Base-by-base conservation (phyloP, 2,888 invertebrate species). In the Drosophila stalkeri region DNA sequence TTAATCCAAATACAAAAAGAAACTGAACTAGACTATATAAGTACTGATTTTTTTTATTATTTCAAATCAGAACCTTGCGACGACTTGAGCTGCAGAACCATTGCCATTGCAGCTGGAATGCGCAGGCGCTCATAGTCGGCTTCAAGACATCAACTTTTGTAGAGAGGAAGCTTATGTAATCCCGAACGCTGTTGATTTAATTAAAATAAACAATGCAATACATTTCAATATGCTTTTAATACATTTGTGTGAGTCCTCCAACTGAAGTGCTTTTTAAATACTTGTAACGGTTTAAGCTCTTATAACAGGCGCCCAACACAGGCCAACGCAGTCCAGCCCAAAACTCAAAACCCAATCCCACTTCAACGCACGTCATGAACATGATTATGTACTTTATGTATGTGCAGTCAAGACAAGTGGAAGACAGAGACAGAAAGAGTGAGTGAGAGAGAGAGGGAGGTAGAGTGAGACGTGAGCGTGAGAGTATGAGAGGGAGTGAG, bases 341-440 rank as follows among this genome's bases (percentile, higher is more conserved):
- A 41, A 51, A 31, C 35, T 18, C 62, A 12, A 33, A 51, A 37
- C 41, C 44, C 44, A 37, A 51, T 43, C 44, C 51, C 80, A 76
- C 79, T 80, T 76, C 70, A 80, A 67, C 70, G 69, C 77, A 79
- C 79, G 79, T 79, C 79, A 79, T 85, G 85, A 87, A 87, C 84
- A 85, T 85, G 87, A 85, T 85, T 85, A 87, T 87, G 84, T 85
- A 85, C 84, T 85, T 84, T 85, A 87, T 87, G 82, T 85, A 82
- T 87, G 82, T 85, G 85, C 78, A 85, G 71, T 47, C 61, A 68
- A 62, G 67, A 71, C 68, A 71, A 75, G 79, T 72, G 63, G 47
- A 39, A 51, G 55, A 56, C 47, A 39, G 41, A 27, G 5, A 9
- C 6, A 39, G 39, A 39, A n/a, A 8, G 39, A 27, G n/a, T 7